phyloP scores from a whole-genome alignment of 2,113 vertebrate genomes.

The Marmota flaviventris region DNA sequence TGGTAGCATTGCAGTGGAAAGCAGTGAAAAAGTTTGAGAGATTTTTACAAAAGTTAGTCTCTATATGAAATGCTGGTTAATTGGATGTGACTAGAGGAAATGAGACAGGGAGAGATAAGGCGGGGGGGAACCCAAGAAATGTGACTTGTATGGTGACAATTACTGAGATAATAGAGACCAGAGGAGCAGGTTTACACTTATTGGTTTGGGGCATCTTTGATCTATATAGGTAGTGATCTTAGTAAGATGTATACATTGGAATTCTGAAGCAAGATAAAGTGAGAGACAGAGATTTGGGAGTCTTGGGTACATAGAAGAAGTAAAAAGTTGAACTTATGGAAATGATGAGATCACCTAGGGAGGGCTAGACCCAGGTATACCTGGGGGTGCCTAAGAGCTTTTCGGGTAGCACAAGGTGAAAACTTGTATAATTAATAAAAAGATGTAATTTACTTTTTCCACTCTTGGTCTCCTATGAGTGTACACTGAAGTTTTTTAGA shows the following conservation, averaged over 20 bases:
- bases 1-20: not conserved
- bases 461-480: not conserved
- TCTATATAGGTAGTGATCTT: not conserved
- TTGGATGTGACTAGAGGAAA: not conserved
- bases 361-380: not conserved
- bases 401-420: not conserved
- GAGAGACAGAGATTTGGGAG: not conserved
- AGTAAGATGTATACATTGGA: not conserved
- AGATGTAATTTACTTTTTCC: not conserved
- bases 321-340: not conserved
- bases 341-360: not conserved
- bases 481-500: not conserved
- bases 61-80: conserved; percentile 18
- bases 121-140: not conserved
- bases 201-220: not conserved
- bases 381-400: not conserved
- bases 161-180: not conserved
- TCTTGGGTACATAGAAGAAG: not conserved
- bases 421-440: not conserved
- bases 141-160: not conserved
- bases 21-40: not conserved
- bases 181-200: not conserved
- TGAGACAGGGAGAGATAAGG: not conserved
- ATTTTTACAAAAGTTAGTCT: not conserved
- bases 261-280: not conserved